Conservation (phyloP, 2,888 invertebrate species). For the Xestoiulus laeticollis region DNA sequence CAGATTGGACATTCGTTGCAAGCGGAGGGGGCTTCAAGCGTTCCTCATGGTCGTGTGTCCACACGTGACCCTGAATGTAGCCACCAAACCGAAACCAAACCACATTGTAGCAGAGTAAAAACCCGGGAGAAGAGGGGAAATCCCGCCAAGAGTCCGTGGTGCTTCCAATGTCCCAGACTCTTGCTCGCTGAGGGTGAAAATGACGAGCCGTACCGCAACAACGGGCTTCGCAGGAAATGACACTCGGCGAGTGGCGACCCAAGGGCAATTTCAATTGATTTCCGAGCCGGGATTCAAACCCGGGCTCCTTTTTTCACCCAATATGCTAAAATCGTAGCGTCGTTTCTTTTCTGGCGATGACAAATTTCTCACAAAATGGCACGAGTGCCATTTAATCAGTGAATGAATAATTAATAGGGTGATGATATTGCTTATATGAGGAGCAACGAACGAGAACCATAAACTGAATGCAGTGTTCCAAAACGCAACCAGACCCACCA, state of each 20-base stretch:
- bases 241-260: neutral
- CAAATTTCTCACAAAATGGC: slow-evolving; percentile 39
- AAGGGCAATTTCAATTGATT: too few species aligned
- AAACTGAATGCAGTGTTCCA: too few species aligned
- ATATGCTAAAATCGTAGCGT: too few species aligned
- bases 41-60: neutral
- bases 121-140: neutral
- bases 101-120: neutral
- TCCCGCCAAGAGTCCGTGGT: too few species aligned
- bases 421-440: slow-evolving; percentile 1
- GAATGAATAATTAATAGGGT: slow-evolving; percentile 17
- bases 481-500: too few species aligned
- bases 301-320: too few species aligned
- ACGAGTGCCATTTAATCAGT: neutral
- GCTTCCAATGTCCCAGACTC: too few species aligned
- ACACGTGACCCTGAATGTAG: slow-evolving; percentile 16
- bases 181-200: slow-evolving; percentile 28
- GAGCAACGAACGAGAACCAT: neutral
- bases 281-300: too few species aligned
- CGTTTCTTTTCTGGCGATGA: neutral
- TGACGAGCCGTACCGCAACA: neutral
- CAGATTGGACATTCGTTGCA: neutral
- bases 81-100: slow-evolving; percentile 49
- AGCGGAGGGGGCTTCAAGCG: neutral
- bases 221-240: too few species aligned